Evolutionary conservation across 2,888 invertebrate species (phyloP), one percentile per base, ranked within the genome.

Genomic region (Acanthacorydalis orientalis): DNA sequence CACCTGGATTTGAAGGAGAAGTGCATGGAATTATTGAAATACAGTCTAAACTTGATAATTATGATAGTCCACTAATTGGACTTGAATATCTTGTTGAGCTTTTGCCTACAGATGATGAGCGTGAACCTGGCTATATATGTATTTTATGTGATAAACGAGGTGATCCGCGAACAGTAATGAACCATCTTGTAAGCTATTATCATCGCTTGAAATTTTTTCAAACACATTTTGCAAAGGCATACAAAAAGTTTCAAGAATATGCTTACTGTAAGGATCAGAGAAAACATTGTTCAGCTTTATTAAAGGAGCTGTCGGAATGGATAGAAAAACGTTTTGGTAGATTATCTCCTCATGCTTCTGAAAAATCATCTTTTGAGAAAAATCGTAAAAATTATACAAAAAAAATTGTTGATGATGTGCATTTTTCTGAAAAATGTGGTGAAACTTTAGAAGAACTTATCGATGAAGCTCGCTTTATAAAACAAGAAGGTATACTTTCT

Each of bases 41-140:
- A 47, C 72, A 74, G 54, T 60, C 66, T 42, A 64, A 68, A 40
- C 62, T 80, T 39, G 77, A 76, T 61, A 64, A 65, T 16, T 73
- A 70, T 55, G 65, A 67, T 49, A 68, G 67, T 33, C 72, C 73
- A 1, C 59, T 74, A 43, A 60, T 86, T 48, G 88, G 87, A n/a
- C 61, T 86, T 48, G 88, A 88, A 64, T 89, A 87, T 64, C 67
- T 86, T 43, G 62, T 88, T 41, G 88, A 88, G 64, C 64, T 86
- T 55, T 69, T 73, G 34, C 75, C 80, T 46, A 76, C 77, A 57
- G 65, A 77, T 56, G 65, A 70, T 7, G 75, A 76, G 52, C 71
- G 74, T 58, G 84, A 84, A 62, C 83, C 85, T 1, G 67, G 74
- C 45, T 88, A 88, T 64, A 69, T 79, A 45, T 89, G 88, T 65